phyloP scores from a whole-genome alignment of 2,888 invertebrate species.

The Callosobruchus maculatus region DNA sequence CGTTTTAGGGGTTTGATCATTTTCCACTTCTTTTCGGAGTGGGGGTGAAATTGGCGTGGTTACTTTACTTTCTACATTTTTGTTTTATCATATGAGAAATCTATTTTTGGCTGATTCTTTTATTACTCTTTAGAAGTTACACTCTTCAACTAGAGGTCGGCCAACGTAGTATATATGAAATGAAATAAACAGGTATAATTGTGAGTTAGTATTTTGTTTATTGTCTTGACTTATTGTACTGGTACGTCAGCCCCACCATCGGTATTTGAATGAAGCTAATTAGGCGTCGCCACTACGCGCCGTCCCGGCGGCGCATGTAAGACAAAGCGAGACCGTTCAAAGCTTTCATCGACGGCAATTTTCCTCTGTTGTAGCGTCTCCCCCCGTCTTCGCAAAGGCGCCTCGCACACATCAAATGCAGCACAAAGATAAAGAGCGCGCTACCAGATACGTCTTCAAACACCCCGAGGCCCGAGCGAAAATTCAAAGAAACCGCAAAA shows the following conservation, averaged over 20 bases:
- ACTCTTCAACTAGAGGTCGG: too few relatives aligned
- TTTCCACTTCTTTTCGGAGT: too few relatives aligned
- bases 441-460: slow-evolving; percentile 30
- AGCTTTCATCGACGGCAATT: background rate
- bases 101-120: too few relatives aligned
- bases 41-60: too few relatives aligned
- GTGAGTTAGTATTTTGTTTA: too few relatives aligned
- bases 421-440: slow-evolving; percentile 31
- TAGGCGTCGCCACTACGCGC: background rate
- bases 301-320: background rate
- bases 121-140: too few relatives aligned
- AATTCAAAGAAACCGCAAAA: slow-evolving; percentile 49
- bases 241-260: background rate
- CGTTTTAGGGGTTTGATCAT: too few relatives aligned
- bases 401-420: slow-evolving; percentile 23
- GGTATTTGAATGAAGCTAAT: background rate
- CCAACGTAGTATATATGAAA: too few relatives aligned
- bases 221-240: too few relatives aligned
- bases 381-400: slow-evolving; percentile 12
- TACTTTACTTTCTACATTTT: too few relatives aligned
- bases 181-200: too few relatives aligned
- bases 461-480: slow-evolving; percentile 20
- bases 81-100: too few relatives aligned
- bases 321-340: background rate
- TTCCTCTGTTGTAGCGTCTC: background rate